Evolutionary conservation across 2,888 invertebrate genomes (phyloP).

Genomic region (Andrena flavipes): DNA sequence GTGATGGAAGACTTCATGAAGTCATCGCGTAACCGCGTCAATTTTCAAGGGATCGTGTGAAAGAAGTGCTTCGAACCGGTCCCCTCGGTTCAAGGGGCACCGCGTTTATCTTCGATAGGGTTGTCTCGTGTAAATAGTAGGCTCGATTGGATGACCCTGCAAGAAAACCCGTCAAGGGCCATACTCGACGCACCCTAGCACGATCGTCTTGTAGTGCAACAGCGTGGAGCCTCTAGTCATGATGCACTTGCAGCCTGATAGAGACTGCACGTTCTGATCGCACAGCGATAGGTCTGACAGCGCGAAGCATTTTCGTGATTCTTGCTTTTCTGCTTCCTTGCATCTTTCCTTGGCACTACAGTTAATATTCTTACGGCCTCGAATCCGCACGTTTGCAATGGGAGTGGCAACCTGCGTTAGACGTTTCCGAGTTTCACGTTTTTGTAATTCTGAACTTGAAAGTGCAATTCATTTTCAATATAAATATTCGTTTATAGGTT

Average conservation of each 20-base stretch:
- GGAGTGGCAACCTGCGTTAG: background rate
- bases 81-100: slow-evolving; percentile 48
- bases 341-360: background rate
- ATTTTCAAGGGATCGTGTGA: slow-evolving; percentile 36
- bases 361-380: background rate
- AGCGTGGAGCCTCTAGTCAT: slow-evolving; percentile 17
- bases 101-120: slow-evolving; percentile 45
- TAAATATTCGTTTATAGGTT: no score
- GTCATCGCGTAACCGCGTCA: slow-evolving; percentile 38
- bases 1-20: slow-evolving; percentile 14
- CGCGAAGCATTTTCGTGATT: background rate
- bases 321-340: background rate
- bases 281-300: background rate
- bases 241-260: slow-evolving; percentile 15
- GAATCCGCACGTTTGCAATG: background rate
- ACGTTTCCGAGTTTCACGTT: no score
- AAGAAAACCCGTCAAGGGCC: slow-evolving; percentile 56
- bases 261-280: background rate
- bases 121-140: slow-evolving; percentile 61
- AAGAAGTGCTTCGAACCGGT: slow-evolving; percentile 46
- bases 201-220: slow-evolving; percentile 46
- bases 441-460: no score
- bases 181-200: slow-evolving; percentile 49
- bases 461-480: no score
- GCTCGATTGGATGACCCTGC: slow-evolving; percentile 61